phyloP scores from a whole-genome alignment of 1,140 invertebrate genomes.

The Probaryconus sp. region DNA sequence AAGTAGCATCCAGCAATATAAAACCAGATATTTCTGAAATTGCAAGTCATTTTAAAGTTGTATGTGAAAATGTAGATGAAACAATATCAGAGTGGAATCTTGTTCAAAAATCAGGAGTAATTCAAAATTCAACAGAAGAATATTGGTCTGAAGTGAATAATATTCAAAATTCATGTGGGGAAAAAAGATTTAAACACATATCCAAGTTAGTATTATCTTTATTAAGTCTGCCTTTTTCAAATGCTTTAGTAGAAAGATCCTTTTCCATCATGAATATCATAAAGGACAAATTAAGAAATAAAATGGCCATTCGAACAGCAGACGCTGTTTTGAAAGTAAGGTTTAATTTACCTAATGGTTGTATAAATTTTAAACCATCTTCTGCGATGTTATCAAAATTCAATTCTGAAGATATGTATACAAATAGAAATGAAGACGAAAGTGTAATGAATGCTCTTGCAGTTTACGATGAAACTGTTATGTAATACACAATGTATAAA shows the following conservation, averaged over 20 bases:
- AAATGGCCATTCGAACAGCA: slow-evolving; percentile 23
- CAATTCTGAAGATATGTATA: slow-evolving; percentile 34
- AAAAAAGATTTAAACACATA: slow-evolving; percentile 26
- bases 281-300: slow-evolving; percentile 41
- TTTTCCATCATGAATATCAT: slow-evolving; percentile 34
- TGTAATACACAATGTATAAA: no score
- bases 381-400: slow-evolving; percentile 21
- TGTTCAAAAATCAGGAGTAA: slow-evolving; percentile 7
- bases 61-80: slow-evolving; percentile 28
- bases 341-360: slow-evolving; percentile 3
- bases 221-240: slow-evolving; percentile 39
- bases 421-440: slow-evolving; percentile 1
- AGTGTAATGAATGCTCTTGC: neutral
- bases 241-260: slow-evolving; percentile 37
- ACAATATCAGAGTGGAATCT: slow-evolving; percentile 42
- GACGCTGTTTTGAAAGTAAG: slow-evolving; percentile 34
- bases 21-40: slow-evolving; percentile 36
- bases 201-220: slow-evolving; percentile 33
- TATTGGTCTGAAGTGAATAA: slow-evolving; percentile 31
- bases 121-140: slow-evolving; percentile 11
- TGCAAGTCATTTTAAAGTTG: slow-evolving; percentile 14
- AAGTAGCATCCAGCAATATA: slow-evolving; percentile 29
- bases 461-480: no score
- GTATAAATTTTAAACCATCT: slow-evolving; percentile 25
- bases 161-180: slow-evolving; percentile 26